phyloP scores from a whole-genome alignment of 2,113 vertebrate genomes.

The Geococcyx californianus region DNA sequence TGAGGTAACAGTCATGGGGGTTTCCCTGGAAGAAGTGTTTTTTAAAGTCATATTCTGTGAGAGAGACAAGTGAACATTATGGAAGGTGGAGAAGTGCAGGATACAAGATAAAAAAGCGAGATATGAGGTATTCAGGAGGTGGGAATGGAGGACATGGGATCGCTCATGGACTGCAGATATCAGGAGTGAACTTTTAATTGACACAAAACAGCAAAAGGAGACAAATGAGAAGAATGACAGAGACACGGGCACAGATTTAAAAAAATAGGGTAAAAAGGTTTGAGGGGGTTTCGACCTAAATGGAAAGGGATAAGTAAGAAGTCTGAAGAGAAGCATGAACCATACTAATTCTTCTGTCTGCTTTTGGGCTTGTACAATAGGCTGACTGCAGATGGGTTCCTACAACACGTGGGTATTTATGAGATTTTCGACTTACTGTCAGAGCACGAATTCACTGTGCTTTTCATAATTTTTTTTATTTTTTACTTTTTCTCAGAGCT shows the following conservation, averaged over 20 bases:
- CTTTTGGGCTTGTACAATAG: neutral
- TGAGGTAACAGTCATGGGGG: neutral
- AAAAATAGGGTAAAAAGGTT: neutral
- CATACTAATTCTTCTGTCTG: neutral
- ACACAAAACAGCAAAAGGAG: neutral
- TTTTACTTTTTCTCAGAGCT: slow-evolving; percentile 45
- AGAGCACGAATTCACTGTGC: neutral
- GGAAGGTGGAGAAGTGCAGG: neutral
- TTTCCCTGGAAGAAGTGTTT: neutral
- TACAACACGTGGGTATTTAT: neutral
- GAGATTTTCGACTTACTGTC: slow-evolving; percentile 44
- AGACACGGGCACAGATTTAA: neutral
- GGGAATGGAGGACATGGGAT: neutral
- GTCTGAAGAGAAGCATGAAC: neutral
- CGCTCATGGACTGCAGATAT: neutral
- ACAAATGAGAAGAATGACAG: neutral
- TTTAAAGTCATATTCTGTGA: neutral
- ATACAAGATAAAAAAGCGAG: neutral
- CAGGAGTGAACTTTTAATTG: neutral
- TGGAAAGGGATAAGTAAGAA: neutral
- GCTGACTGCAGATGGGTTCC: neutral
- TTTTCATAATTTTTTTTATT: slow-evolving; percentile 34
- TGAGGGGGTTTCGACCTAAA: neutral
- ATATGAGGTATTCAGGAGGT: neutral
- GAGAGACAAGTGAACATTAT: neutral